These are phyloP conservation scores for Druon quercuslanigerum DNA, from an alignment of 1,140 invertebrate genomes.

Conservation along the genomic window DNA sequence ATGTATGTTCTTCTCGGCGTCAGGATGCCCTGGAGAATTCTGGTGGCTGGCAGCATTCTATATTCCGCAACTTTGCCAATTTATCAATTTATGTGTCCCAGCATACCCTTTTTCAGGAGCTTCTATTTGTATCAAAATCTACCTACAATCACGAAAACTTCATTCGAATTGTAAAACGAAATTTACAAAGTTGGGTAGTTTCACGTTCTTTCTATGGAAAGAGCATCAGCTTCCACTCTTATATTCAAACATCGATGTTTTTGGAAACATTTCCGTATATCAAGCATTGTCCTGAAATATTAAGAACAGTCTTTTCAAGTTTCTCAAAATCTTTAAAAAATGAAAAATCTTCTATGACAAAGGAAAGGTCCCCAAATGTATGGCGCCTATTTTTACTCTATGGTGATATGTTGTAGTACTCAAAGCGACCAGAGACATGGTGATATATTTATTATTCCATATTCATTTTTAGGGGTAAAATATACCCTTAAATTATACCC, in stretches of 20 bases:
- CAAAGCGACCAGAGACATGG: too few species aligned
- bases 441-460: too few species aligned
- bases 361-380: too few species aligned
- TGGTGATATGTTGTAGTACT: too few species aligned
- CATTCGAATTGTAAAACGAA: constrained; percentile 21
- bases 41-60: constrained; percentile 63
- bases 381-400: too few species aligned
- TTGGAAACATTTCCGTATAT: neutral
- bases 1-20: neutral
- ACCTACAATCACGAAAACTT: constrained; percentile 9
- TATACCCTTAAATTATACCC: too few species aligned
- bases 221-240: neutral
- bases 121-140: constrained; percentile 21
- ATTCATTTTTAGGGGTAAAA: too few species aligned
- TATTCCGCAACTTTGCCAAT: constrained; percentile 66
- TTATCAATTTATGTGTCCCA: constrained; percentile 60
- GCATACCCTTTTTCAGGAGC: constrained; percentile 30
- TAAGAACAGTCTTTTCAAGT: too few species aligned
- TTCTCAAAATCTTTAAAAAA: too few species aligned
- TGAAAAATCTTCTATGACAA: too few species aligned
- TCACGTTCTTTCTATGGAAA: neutral
- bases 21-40: constrained; percentile 53
- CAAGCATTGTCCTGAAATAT: neutral
- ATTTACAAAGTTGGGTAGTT: neutral
- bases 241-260: neutral